Conservation (phyloP, 2,113 vertebrate species). For the Naja naja region DNA sequence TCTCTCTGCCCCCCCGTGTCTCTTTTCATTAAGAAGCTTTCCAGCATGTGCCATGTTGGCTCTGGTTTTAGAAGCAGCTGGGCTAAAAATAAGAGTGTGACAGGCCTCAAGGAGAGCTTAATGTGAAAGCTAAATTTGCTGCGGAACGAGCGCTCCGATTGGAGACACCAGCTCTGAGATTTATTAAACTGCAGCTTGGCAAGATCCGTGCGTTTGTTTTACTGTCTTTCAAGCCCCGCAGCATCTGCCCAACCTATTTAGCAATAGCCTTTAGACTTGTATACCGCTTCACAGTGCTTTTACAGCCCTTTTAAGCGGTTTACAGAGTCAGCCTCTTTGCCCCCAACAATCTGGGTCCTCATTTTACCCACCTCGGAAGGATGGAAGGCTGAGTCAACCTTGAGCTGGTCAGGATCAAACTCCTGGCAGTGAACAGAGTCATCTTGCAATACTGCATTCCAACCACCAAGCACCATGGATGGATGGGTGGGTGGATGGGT, state of each 20-base stretch:
- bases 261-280: too few species aligned
- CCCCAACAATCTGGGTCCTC: too few species aligned
- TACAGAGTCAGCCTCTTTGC: too few species aligned
- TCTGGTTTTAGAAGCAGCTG: background rate
- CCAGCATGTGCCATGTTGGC: background rate
- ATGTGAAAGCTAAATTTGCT: background rate
- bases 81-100: conserved; percentile 6
- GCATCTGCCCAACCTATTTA: background rate
- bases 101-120: background rate
- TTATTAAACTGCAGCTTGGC: conserved; percentile 14
- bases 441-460: too few species aligned
- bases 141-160: conserved; percentile 5
- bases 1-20: background rate
- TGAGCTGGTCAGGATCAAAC: too few species aligned
- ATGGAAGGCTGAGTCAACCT: too few species aligned
- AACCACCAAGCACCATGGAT: too few species aligned
- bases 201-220: background rate
- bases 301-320: too few species aligned
- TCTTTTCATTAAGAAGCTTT: conserved; percentile 18
- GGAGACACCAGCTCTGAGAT: background rate
- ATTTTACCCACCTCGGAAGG: too few species aligned
- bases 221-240: background rate
- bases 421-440: too few species aligned
- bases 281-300: too few species aligned
- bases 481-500: too few species aligned